These are phyloP conservation scores for Galago senegalensis DNA, from an alignment of 2,797 vertebrate genomes.

Conservation along the genomic window DNA sequence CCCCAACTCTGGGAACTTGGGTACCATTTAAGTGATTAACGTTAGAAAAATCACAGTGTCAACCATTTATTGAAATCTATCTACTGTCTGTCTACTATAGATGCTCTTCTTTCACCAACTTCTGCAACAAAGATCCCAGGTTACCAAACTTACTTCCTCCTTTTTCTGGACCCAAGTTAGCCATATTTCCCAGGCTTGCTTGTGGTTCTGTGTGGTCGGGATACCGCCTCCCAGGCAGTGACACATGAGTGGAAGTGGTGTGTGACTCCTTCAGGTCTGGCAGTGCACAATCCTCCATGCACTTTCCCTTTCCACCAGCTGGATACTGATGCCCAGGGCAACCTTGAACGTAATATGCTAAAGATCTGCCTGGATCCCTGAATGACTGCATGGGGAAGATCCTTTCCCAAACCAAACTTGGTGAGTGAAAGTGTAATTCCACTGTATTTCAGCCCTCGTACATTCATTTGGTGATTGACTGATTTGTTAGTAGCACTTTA, in stretches of 20 bases:
- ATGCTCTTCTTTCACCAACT: not conserved
- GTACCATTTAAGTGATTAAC: not conserved
- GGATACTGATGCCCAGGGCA: not conserved
- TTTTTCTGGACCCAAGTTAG: not conserved
- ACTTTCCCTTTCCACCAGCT: not conserved
- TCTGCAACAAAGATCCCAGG: not conserved
- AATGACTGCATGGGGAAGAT: not conserved
- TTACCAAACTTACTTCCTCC: not conserved
- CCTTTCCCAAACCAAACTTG: not conserved
- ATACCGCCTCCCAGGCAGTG: not conserved
- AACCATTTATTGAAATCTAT: not conserved
- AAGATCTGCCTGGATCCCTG: not conserved
- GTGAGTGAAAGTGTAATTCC: not conserved
- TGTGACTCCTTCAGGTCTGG: not conserved
- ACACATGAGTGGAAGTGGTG: not conserved
- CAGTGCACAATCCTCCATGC: fast-evolving
- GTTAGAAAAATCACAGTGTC: not conserved
- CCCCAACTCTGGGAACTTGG: not conserved
- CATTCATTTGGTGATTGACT: not conserved
- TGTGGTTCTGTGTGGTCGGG: not conserved
- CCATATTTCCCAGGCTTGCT: not conserved
- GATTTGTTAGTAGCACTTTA: not conserved
- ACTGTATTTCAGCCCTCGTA: not conserved
- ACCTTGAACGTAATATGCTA: not conserved
- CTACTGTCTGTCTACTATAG: too few species aligned